Conservation (phyloP, 2,113 vertebrate genomes). For the Muntiacus muntjak region DNA sequence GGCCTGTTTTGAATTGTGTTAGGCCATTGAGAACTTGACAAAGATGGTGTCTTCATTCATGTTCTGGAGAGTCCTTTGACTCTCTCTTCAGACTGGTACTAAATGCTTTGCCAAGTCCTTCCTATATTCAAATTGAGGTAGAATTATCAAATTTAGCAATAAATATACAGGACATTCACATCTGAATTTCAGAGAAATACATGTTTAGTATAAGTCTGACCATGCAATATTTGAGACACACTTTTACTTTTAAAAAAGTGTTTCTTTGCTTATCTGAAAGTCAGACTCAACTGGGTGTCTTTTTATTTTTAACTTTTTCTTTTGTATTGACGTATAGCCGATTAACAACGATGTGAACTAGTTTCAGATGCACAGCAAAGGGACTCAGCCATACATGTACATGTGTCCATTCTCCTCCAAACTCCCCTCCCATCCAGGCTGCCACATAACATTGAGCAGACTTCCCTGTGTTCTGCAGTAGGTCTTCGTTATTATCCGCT, state of each 20-base stretch:
- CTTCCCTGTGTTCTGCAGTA: background rate
- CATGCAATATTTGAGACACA: background rate
- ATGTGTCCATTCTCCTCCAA: background rate
- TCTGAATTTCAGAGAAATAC: conserved; percentile 7
- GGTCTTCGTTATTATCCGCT: background rate
- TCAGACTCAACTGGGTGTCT: background rate
- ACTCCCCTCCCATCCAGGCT: background rate
- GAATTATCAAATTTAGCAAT: background rate
- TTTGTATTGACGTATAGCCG: background rate
- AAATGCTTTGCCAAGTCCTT: background rate
- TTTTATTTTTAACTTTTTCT: background rate
- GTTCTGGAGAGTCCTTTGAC: background rate
- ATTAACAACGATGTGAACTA: background rate
- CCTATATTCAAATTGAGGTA: background rate
- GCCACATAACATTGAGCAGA: background rate
- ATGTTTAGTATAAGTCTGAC: background rate
- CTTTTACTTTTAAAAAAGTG: background rate
- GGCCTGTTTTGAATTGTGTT: background rate
- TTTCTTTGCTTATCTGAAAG: background rate
- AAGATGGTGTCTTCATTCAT: background rate
- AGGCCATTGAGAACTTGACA: background rate
- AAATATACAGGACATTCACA: background rate
- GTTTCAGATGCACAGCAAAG: background rate
- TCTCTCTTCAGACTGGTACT: background rate
- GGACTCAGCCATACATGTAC: background rate